Evolutionary conservation across 2,888 invertebrate genomes (phyloP), one percentile per base, ranked within the genome.

Genomic region (Habrosyne pyritoides): DNA sequence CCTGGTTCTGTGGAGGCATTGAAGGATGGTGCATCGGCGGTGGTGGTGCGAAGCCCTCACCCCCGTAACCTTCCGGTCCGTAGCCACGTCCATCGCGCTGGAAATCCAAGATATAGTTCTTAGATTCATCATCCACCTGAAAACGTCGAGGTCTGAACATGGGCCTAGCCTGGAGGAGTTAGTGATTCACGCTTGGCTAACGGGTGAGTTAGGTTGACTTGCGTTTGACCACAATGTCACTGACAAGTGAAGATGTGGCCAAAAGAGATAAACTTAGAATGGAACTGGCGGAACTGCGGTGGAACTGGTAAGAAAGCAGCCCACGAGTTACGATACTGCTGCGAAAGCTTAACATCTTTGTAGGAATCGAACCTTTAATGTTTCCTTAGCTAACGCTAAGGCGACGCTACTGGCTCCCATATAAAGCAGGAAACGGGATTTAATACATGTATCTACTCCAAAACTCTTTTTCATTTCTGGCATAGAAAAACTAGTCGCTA

Each of bases 1-100:
- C 90, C 88, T 91, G 91, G 63, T 87, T 90, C 74, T 90, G 93
- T 62, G 93, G 93, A 55, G 89, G 83, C 84, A 93, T 91, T 7
- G 87, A 81, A 7, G 93, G 89, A 64, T 93, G 93, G 61, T 93
- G 91, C 86, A 91, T 90, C 1, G 90, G 91, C 0, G 90, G 90
- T 1, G 87, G 91, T 0, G 87, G 92, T 1, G 82, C 91, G 75
- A 87, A 91, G 0, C 88, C 92, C 59, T 90, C 93, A 14, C 87
- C 91, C 1, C 89, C 91, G 60, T 88, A 90, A 7, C 93, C 91
- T 63, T 93, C 87, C 24, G 88, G 91, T 0, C 90, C 90, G 65
- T 87, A 92, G 2, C 91, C 91, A 56, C 91, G 91, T 0, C 86
- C 86, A 64, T 92, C 91, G 14, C 92, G 88, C 91, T 91, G 79